A percentile compares a stretch with the other conserved stretches of the same genome.
These are phyloP conservation scores for Eupithecia dodoneata DNA, from an alignment of 2,888 invertebrate genomes.

Conservation along the genomic window DNA sequence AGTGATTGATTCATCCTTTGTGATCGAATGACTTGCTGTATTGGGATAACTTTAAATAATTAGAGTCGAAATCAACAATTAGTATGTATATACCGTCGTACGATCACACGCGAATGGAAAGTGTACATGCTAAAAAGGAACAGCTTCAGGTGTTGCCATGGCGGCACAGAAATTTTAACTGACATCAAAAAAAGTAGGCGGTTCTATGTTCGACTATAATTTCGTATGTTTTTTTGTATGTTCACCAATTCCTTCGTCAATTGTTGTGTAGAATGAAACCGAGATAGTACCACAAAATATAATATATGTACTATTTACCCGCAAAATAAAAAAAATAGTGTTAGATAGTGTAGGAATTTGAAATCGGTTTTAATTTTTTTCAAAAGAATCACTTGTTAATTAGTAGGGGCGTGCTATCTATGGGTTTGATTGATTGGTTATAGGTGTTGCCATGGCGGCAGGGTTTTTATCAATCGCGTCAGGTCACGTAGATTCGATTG, in stretches of 20 bases:
- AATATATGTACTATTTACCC: background rate
- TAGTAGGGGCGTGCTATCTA: background rate
- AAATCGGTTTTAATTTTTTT: background rate
- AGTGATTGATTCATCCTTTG: conserved; percentile 24
- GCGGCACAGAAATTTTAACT: conserved; percentile 34
- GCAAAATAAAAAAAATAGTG: background rate
- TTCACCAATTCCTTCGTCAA: background rate
- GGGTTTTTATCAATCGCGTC: conserved; percentile 41
- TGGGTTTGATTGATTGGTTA: background rate
- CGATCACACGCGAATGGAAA: conserved; percentile 28
- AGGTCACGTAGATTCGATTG: conserved; percentile 39
- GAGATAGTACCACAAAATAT: background rate
- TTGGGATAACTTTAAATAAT: conserved; percentile 29
- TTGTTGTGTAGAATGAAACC: background rate
- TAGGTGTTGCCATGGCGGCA: conserved; percentile 37
- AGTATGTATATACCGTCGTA: conserved; percentile 28
- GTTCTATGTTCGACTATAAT: background rate
- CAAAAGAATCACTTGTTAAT: background rate
- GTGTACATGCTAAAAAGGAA: conserved; percentile 20
- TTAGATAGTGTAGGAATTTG: background rate
- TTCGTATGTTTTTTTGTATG: background rate
- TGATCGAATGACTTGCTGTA: conserved; percentile 19
- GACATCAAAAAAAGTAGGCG: background rate
- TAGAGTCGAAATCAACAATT: conserved; percentile 28
- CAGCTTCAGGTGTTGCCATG: conserved; percentile 32